Evolutionary conservation across 2,888 invertebrate genomes (phyloP), one percentile per base, ranked within the genome.

Genomic region (Acronicta aceris): DNA sequence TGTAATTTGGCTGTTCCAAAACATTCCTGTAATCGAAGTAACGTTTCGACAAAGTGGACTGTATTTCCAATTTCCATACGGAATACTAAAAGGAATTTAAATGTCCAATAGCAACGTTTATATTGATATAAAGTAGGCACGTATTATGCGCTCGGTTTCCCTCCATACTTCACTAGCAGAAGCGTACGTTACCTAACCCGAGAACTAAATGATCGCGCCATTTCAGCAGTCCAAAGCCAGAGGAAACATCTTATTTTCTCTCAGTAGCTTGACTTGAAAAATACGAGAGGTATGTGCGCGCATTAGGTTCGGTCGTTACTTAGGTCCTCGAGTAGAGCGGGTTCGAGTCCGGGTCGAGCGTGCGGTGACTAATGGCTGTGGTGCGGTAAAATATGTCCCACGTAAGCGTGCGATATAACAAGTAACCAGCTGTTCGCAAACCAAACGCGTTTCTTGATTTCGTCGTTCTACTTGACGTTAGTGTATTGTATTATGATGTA

Each of bases 271-370:
- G 78, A 82, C 81, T 86, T 89, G 89, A 89, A 88, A 89, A 90
- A 89, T 90, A 82, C 81, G 79, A 74, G 82, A 85, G 78, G 84
- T 86, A 88, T 88, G 86, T 84, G 85, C 69, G 74, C 81, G 81
- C 88, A 87, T 90, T 90, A 90, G 81, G 84, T 81, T 81, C 75
- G 84, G 85, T 88, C 89, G 89, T 89, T 89, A 86, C 85, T 85
- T 83, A 81, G 84, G 81, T 81, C 81, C 82, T 81, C 72, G 76
- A 78, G 75, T 67, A 74, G 80, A 75, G 72, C 75, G 76, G 82
- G 85, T 87, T 89, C 82, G 84, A 84, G 81, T 76, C 79, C 71
- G 78, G 75, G 75, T 74, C 73, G 74, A 72, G 71, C 78, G 68
- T 75, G 75, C 74, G 76, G 78, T 87, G 88, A 89, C 83, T 88